A percentile compares a stretch with the other conserved stretches of the same genome.
Conservation (phyloP, 2,888 invertebrate species). For the Plusia festucae region DNA sequence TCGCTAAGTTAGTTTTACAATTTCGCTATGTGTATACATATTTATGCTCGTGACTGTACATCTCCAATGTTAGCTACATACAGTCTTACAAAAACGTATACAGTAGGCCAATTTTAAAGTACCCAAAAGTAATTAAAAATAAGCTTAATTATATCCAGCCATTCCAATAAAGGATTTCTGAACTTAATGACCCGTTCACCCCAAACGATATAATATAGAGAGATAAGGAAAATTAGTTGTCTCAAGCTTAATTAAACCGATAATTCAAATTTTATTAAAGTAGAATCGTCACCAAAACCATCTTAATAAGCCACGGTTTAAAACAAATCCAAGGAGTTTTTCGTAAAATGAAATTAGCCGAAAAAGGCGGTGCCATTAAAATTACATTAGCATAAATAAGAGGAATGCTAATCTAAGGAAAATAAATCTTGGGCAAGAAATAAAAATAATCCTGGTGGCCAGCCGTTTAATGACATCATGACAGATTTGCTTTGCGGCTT, state of each 20-base stretch:
- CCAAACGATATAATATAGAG: conserved; percentile 48
- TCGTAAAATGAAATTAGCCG: conserved; percentile 87
- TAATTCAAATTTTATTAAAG: conserved; percentile 80
- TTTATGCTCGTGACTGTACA: conserved; percentile 72
- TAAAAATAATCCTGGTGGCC: conserved; percentile 84
- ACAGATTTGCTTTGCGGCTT: conserved; percentile 71
- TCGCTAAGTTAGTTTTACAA: no score
- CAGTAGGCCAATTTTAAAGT: not conserved
- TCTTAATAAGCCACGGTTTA: conserved; percentile 84
- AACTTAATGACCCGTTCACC: conserved; percentile 55
- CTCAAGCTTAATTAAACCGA: conserved; percentile 69
- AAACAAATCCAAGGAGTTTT: conserved; percentile 84
- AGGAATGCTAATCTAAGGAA: conserved; percentile 88
- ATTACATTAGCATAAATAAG: conserved; percentile 90
- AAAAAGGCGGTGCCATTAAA: conserved; percentile 88
- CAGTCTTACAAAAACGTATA: not conserved
- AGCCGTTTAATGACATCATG: conserved; percentile 78
- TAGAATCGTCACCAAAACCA: conserved; percentile 78
- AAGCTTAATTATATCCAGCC: conserved; percentile 35
- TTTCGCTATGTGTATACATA: no score
- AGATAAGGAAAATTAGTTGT: conserved; percentile 61
- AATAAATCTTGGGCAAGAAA: conserved; percentile 86
- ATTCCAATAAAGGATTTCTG: conserved; percentile 52
- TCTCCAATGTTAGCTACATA: conserved; percentile 12
- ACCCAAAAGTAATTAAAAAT: conserved; percentile 59